Evolutionary conservation across 2,797 vertebrate genomes (phyloP), one percentile per base, ranked within the genome.

Genomic region (Anas flavirostris): DNA sequence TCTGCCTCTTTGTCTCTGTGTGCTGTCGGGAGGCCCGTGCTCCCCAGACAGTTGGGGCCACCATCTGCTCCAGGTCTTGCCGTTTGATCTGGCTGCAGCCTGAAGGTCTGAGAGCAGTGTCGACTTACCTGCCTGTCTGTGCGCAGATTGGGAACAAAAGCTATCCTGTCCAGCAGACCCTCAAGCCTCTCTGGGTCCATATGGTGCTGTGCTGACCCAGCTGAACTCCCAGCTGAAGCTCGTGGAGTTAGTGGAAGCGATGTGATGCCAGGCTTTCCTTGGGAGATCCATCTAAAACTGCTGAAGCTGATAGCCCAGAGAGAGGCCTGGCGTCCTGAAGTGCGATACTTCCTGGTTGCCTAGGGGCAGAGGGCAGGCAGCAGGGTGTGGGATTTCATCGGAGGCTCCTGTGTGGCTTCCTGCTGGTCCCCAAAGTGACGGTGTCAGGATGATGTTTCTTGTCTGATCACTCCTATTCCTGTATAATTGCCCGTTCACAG

Each of bases 61-160:
- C 94, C 94, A 74, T 93, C 94, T 96, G 96, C 63, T 74, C 35
- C 3, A 56, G 37, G 44, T 74, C 82, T 60, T 87, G 64, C 41
- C 17, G 23, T 69, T 77, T 82, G 74, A n/a, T 84, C 88, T 73
- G 55, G 8, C 48, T 78, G 33, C 78, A 84, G 35, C 83, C 63
- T 29, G 18, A 9, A 14, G 23, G 39, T 62, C 80, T 78, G 3
- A 2, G 4, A 81, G 82, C 80, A 56, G 90, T 67, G 67, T 96
- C 75, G 60, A 39, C 28, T 92, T 95, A 60, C 81, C 52, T 86
- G 6, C 41, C 0, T 1, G 41, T 73, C 87, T 82, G 44, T 46
- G 5, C 29, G 26, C 50, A 39, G 62, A 41, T 26, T 2, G 0
- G 10, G 66, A 60, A 15, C 62, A 77, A 62, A 72, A 48, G 86